Evolutionary conservation across 2,113 vertebrate genomes (phyloP).

Genomic region (Dunckerocampus dactyliophorus): DNA sequence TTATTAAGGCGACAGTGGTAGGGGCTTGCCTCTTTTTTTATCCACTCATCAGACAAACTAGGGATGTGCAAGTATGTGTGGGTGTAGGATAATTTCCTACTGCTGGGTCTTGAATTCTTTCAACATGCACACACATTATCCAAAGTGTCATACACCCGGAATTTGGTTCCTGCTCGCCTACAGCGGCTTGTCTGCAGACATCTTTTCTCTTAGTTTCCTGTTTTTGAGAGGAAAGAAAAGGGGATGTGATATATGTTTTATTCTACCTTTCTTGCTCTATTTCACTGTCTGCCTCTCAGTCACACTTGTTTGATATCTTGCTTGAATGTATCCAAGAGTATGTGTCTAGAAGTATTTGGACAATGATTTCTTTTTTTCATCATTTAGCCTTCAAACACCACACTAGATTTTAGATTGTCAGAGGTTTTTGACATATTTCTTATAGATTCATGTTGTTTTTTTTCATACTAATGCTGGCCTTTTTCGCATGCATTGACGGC

Average conservation of each 20-base stretch:
- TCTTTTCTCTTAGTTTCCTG: neutral
- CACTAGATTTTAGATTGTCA: no score
- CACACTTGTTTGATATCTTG: neutral
- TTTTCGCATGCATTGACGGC: no score
- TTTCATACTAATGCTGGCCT: no score
- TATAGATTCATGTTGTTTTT: no score
- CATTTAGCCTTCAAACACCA: no score
- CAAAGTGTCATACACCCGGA: neutral
- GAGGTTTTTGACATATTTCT: no score
- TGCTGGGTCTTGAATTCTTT: conserved; percentile 28
- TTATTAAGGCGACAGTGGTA: conserved; percentile 18
- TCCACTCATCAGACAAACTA: conserved; percentile 18
- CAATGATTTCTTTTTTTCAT: no score
- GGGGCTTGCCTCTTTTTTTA: conserved; percentile 10
- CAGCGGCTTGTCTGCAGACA: neutral
- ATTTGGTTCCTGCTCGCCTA: neutral
- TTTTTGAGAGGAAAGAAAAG: neutral
- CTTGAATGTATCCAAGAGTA: no score
- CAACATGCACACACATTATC: neutral
- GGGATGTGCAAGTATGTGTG: neutral
- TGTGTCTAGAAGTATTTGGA: no score
- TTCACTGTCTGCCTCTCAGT: neutral
- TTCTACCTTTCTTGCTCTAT: neutral
- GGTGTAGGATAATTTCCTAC: conserved; percentile 13
- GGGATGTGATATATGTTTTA: neutral